Conservation (phyloP, 2,113 vertebrate species). For the Merops nubicus region DNA sequence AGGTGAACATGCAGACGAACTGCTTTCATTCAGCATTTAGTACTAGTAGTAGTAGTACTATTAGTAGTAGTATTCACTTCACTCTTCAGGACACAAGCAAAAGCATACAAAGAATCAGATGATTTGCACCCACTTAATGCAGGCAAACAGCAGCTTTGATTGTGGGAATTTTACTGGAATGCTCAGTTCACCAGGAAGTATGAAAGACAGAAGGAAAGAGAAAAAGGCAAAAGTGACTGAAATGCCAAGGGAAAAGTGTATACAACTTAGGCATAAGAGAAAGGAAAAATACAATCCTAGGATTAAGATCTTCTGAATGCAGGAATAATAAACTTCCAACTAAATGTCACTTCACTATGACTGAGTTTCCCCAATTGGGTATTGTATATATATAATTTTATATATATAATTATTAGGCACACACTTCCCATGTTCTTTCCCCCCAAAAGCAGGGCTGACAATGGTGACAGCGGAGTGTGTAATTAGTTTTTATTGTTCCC, state of each 20-base stretch:
- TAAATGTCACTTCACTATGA: constrained; percentile 1
- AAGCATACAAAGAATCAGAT: background rate
- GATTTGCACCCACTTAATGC: background rate
- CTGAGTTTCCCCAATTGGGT: background rate
- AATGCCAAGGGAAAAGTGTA: background rate
- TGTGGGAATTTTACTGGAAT: constrained; percentile 13
- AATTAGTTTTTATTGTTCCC: constrained; percentile 82
- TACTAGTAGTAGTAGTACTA: no score
- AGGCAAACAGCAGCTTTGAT: background rate
- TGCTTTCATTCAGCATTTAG: background rate
- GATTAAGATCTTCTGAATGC: background rate
- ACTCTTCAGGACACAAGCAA: background rate
- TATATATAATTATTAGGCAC: constrained; percentile 6
- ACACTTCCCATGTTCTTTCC: constrained; percentile 45
- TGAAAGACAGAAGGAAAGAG: background rate
- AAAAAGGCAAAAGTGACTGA: background rate
- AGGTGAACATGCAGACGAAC: background rate
- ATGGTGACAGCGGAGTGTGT: constrained; percentile 70
- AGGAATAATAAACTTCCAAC: constrained; percentile 2
- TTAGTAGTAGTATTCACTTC: background rate
- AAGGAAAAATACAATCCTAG: background rate
- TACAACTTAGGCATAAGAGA: background rate
- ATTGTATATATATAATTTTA: background rate
- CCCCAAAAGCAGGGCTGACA: constrained; percentile 67
- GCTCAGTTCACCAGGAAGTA: background rate